These are phyloP conservation scores for Zaprionus gabonicus DNA, from an alignment of 1,140 invertebrate genomes.

Conservation along the genomic window DNA sequence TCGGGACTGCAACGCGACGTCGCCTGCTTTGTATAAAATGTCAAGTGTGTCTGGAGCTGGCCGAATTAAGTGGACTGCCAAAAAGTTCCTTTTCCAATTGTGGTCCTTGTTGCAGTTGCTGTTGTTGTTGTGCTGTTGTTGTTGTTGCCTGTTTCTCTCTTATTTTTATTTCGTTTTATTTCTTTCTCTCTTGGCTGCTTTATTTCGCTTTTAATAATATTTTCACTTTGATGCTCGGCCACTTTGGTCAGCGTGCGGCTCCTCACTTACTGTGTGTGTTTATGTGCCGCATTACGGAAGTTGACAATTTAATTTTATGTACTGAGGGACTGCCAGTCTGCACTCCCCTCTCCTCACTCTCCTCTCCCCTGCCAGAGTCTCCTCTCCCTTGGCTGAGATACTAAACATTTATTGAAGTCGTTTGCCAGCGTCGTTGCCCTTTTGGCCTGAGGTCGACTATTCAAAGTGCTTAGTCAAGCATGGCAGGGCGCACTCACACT, in stretches of 20 bases:
- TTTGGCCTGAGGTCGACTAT: constrained; percentile 55
- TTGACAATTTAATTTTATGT: constrained; percentile 83
- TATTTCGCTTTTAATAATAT: constrained; percentile 76
- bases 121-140: no score
- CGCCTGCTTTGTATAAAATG: constrained; percentile 65
- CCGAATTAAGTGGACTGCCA: constrained; percentile 76
- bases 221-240: constrained; percentile 75
- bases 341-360: background rate
- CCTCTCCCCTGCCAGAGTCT: constrained; percentile 12
- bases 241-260: constrained; percentile 51
- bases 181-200: constrained; percentile 41
- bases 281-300: constrained; percentile 74
- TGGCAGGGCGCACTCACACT: constrained; percentile 39
- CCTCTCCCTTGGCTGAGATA: constrained; percentile 40
- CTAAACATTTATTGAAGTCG: constrained; percentile 77
- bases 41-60: constrained; percentile 71
- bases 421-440: constrained; percentile 28
- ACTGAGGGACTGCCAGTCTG: constrained; percentile 48
- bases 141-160: background rate
- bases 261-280: constrained; percentile 29
- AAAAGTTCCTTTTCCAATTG: constrained; percentile 39
- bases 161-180: constrained; percentile 33
- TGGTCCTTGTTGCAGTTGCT: constrained; percentile 6
- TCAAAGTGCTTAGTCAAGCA: constrained; percentile 71
- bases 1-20: constrained; percentile 32